Evolutionary conservation across 53 echinoderm and acorn worm genomes (phyloP), one percentile per base, ranked within the genome.

Genomic region (Crossaster papposus): DNA sequence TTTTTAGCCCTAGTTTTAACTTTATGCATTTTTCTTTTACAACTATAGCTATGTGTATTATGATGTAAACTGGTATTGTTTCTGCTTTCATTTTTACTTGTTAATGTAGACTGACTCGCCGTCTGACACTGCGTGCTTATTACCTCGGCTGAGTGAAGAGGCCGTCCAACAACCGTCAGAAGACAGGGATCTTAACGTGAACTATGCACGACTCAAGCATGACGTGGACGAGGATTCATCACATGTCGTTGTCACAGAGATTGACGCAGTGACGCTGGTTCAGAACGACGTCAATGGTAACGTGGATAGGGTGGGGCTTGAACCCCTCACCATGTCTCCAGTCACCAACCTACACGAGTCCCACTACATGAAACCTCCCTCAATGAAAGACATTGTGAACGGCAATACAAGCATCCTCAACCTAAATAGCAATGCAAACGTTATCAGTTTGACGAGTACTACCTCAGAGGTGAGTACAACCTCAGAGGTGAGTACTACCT

Each of bases 201-300:
- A 98, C 89, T 98, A 98, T 54, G 96, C 93, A 26, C 87, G 93
- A 17, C 91, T 98, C 15, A 93, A 93, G 36, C 93, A 94, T 11
- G 81, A 86, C 14, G 62, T 86, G 23, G 96, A 98, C 31, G 96
- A 98, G 70, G 96, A 97, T 36, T 62, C 76, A 36, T 55, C 55
- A 18, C 76, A 54, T 33, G 35, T 87, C 14, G 62, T 33, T 12
- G 34, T 77, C 58, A 87, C 87, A 24, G 87, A 87, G 58, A 87
- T 58, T 22, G 87, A 87, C 4, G 77, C 85, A 23, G 64, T 85
- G 63, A 86, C 90, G 29, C 82, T 84, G 65, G 63, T 90, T 28
- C 93, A 93, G 36, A 90, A 93, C 24, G 90, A 90, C 32, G 93
- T 85, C 36, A 93, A 93, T 12, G 90, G 93, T 10, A 93, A 93